Base-by-base conservation (phyloP, 1,140 invertebrate species). In the Apocrypta bakeri region DNA sequence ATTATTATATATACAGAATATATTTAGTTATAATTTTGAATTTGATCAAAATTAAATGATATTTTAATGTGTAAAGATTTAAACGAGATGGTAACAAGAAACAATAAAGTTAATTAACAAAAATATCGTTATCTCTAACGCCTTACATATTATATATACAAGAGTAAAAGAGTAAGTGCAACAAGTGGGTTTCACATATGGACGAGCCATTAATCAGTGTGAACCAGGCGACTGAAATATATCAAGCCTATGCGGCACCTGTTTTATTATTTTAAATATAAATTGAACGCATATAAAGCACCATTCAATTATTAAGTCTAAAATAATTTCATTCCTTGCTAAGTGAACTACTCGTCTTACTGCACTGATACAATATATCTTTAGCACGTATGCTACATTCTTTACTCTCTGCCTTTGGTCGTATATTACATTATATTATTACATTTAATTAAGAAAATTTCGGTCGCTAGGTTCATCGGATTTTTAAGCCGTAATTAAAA, bases 11-110 rank as follows among this genome's bases (percentile, higher is more conserved):
- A 87, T 89, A 87, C 85, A 88, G 85, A 87, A 87, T 87, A 85
- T 88, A 86, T 79, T 82, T 86, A 86, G n/a, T 84, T 84, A 87
- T 56, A 86, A 90, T 88, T 87, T 79, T 74, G 48, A 79, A 82
- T 87, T 90, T 87, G 86, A 90, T 86, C 88, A 61, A 85, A 86
- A 88, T 86, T 85, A 89, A 89, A 88, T 86, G 84, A 84, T 87
- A 56, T 21, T 84, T 86, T 85, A 85, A 85, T 86, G 85, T 86
- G 87, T 86, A 79, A 87, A 88, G 83, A 25, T 80, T 64, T 24
- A 29, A 56, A 80, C 63, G 72, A 73, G 61, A 73, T 25, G 24
- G 17, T 80, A 80, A 80, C 48, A 56, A n/a, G 48, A n/a, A 56
- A 8, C 25, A 88, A 90, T 82, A 86, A 87, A 88, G 87, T 84